Conservation (phyloP, 2,888 invertebrate species). For the Phortica magna region DNA sequence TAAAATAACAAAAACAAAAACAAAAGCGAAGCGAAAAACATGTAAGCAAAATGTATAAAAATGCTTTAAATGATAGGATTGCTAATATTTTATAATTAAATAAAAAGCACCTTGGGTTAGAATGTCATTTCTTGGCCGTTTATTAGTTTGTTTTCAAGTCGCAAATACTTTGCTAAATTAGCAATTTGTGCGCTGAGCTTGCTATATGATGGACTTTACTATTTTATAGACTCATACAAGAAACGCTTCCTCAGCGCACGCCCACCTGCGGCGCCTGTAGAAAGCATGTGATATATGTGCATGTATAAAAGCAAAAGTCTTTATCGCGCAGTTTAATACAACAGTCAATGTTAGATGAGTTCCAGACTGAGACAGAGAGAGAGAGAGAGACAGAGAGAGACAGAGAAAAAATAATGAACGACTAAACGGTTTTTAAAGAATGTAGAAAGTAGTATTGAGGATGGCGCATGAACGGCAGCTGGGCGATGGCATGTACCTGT, state of each 20-base stretch:
- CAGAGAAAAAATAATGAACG: neutral
- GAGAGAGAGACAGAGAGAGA: constrained; percentile 29
- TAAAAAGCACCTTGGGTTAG: too few species aligned
- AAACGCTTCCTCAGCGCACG: too few species aligned
- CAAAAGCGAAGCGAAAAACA: neutral
- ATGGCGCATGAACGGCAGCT: neutral
- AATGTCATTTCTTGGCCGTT: too few species aligned
- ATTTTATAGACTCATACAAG: too few species aligned
- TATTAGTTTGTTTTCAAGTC: too few species aligned
- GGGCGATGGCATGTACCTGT: neutral
- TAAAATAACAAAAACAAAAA: constrained; percentile 41
- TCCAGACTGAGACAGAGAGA: constrained; percentile 48
- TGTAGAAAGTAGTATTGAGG: neutral
- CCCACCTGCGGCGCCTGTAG: neutral
- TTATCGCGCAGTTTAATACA: constrained; percentile 57
- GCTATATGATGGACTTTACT: too few species aligned
- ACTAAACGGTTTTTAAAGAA: neutral
- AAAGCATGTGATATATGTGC: neutral
- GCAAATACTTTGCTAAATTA: too few species aligned
- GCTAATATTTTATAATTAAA: neutral
- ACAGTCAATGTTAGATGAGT: constrained; percentile 67
- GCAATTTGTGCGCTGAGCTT: too few species aligned
- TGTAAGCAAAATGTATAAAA: neutral
- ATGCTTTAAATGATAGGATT: neutral
- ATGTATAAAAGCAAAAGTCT: constrained; percentile 45